phyloP scores from a whole-genome alignment of 1,140 invertebrate genomes.

The Helicoverpa armigera region DNA sequence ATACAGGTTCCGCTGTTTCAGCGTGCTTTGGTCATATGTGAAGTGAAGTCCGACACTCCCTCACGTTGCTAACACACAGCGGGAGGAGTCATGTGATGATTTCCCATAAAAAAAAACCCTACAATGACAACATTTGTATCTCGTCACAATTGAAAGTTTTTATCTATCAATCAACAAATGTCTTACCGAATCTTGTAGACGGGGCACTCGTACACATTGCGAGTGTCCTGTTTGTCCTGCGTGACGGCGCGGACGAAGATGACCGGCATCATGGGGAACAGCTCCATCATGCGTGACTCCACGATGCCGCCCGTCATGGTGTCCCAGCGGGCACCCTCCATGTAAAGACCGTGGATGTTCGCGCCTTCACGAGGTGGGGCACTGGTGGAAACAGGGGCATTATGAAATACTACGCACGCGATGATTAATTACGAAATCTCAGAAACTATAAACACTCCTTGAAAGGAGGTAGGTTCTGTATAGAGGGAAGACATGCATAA shows the following conservation, averaged over 20 bases:
- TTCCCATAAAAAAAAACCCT: too few species aligned
- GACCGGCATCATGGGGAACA: slow-evolving; percentile 97
- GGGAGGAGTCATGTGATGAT: too few species aligned
- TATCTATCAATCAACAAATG: background rate
- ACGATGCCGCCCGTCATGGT: slow-evolving; percentile 91
- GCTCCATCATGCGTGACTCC: slow-evolving; percentile 95
- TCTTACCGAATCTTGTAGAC: slow-evolving; percentile 95
- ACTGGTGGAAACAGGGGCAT: slow-evolving; percentile 70
- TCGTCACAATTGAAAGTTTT: too few species aligned
- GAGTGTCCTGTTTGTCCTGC: slow-evolving; percentile 95
- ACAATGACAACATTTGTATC: background rate
- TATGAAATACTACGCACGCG: too few species aligned
- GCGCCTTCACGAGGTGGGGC: slow-evolving; percentile 95
- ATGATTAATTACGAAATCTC: too few species aligned
- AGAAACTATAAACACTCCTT: too few species aligned
- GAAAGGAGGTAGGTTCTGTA: too few species aligned
- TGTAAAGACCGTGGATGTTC: slow-evolving; percentile 95
- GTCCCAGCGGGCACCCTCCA: slow-evolving; percentile 98
- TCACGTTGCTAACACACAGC: too few species aligned
- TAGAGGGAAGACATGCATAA: too few species aligned
- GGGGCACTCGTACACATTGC: slow-evolving; percentile 97
- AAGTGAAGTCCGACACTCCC: too few species aligned
- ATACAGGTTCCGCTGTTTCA: too few species aligned
- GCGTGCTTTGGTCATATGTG: too few species aligned
- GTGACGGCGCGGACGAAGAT: slow-evolving; percentile 95